Conservation (phyloP, 35 echinoderm and acorn worm genomes). For the Strongylocentrotus purpuratus region DNA sequence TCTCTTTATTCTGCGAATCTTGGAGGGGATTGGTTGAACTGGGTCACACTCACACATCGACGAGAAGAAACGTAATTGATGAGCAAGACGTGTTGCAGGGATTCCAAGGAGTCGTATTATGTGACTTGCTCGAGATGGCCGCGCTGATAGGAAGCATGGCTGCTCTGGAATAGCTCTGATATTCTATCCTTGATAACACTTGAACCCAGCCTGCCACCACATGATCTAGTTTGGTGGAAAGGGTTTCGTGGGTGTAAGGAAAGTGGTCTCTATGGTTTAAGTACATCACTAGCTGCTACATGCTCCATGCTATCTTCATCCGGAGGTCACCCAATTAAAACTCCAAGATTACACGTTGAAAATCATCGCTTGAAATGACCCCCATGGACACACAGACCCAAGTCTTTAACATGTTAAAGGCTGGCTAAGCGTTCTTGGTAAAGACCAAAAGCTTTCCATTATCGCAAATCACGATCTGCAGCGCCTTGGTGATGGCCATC, state of each 20-base stretch:
- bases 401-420: background rate
- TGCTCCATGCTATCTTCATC: background rate
- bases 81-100: background rate
- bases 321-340: no score
- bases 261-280: no score
- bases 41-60: background rate
- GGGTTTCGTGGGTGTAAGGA: no score
- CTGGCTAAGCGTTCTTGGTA: background rate
- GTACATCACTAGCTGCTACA: no score
- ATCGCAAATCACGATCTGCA: slow-evolving; percentile 3
- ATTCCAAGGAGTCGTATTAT: background rate
- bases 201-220: background rate
- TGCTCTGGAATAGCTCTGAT: background rate
- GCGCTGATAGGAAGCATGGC: background rate
- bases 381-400: background rate
- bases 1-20: background rate
- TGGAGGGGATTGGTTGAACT: background rate
- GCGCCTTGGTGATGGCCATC: background rate
- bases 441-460: slow-evolving; percentile 20
- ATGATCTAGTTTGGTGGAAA: background rate
- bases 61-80: background rate
- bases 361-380: no score
- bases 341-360: no score
- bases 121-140: background rate
- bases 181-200: background rate